These are phyloP conservation scores for Taphrorychus bicolor DNA, from an alignment of 2,888 invertebrate species.

Conservation along the genomic window DNA sequence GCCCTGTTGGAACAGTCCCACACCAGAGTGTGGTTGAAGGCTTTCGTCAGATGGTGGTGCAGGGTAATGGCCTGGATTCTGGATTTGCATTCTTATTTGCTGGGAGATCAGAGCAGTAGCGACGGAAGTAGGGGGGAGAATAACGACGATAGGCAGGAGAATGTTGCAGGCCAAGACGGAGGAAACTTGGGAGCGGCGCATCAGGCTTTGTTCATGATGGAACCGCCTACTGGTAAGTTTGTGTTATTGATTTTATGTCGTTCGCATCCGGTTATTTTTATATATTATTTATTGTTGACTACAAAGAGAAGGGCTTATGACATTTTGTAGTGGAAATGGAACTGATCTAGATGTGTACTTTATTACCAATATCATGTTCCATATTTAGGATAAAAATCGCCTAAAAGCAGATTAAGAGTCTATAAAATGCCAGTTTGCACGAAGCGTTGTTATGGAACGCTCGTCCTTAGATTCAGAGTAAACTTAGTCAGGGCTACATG, in stretches of 20 bases:
- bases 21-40: slow-evolving; percentile 91
- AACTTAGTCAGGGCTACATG: too few species aligned
- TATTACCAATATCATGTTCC: too few species aligned
- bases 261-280: too few species aligned
- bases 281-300: too few species aligned
- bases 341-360: too few species aligned
- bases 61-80: slow-evolving; percentile 81
- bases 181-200: slow-evolving; percentile 80
- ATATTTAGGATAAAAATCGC: too few species aligned
- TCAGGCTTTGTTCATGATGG: slow-evolving; percentile 86
- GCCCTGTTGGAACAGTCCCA: slow-evolving; percentile 96
- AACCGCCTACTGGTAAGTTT: slow-evolving; percentile 62
- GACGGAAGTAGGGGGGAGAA: slow-evolving; percentile 55
- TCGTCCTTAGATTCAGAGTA: too few species aligned
- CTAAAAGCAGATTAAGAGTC: too few species aligned
- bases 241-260: neutral
- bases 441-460: too few species aligned
- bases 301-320: too few species aligned
- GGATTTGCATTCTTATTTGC: slow-evolving; percentile 87
- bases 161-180: slow-evolving; percentile 54
- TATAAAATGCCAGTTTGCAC: too few species aligned
- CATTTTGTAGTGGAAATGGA: too few species aligned
- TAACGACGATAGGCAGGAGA: slow-evolving; percentile 39
- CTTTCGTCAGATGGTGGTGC: slow-evolving; percentile 88
- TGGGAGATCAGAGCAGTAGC: slow-evolving; percentile 70